Percentiles rank a stretch among this genome's conserved stretches.
Evolutionary conservation across 2,888 invertebrate species (phyloP).

Genomic region (Eupithecia tripunctaria): DNA sequence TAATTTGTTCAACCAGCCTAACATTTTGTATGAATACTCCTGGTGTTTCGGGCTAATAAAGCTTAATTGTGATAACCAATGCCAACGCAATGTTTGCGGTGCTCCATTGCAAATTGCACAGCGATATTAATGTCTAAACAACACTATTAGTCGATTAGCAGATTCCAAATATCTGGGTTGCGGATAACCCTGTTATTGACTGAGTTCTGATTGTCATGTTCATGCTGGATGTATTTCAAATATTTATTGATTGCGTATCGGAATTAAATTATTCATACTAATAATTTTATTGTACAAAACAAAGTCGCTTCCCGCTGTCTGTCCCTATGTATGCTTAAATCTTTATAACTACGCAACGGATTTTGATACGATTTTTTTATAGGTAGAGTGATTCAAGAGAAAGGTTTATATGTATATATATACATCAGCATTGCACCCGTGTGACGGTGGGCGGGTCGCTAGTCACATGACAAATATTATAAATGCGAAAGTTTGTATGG

Average conservation of each 20-base stretch:
- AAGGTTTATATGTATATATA: too few relatives aligned
- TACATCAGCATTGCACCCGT: too few relatives aligned
- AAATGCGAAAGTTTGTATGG: too few relatives aligned
- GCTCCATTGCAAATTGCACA: not conserved
- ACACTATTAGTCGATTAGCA: not conserved
- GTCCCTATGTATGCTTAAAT: too few relatives aligned
- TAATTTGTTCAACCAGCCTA: not conserved
- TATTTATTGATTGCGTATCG: not conserved
- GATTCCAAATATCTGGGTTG: not conserved
- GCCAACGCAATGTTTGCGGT: not conserved
- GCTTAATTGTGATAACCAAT: not conserved
- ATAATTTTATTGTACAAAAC: too few relatives aligned
- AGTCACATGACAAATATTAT: too few relatives aligned
- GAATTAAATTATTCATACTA: too few relatives aligned
- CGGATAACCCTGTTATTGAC: not conserved
- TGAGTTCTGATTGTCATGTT: not conserved
- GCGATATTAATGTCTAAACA: not conserved
- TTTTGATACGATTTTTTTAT: too few relatives aligned
- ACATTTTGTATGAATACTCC: not conserved
- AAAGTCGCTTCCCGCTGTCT: too few relatives aligned
- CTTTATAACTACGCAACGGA: too few relatives aligned
- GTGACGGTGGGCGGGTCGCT: too few relatives aligned
- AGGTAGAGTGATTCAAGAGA: too few relatives aligned
- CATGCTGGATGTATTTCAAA: not conserved
- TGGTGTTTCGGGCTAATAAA: not conserved